Evolutionary conservation across 2,113 vertebrate species (phyloP), one percentile per base, ranked within the genome.

Genomic region (Danionella cerebrum): DNA sequence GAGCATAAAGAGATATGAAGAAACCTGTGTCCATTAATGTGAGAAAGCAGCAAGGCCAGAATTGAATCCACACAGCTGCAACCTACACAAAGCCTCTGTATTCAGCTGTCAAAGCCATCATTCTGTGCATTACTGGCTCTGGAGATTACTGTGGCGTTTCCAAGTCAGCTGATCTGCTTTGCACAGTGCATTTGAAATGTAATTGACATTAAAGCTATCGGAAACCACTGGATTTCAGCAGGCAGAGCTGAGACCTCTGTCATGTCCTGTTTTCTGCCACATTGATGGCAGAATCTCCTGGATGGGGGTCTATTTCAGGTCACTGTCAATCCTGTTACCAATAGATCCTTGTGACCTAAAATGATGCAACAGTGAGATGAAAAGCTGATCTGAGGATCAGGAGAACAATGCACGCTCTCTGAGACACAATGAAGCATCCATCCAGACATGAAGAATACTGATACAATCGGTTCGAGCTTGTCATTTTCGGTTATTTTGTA

Each of bases 181-280:
- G 39, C 41, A 67, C 68, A 67, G 73, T 39, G 65, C 55, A 67
- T 75, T 51, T 58, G 58, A 72, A 60, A 76, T 36, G 65, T 72
- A 72, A 69, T 69, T 76, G 42, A 52, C 51, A 75, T 65, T 69
- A 65, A 72, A 59, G 51, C 48, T 44, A 65, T 72, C 47, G 54
- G 69, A 52, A 59, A 59, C 39, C 45, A 41, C 72, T 62, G 55
- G 72, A 50, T 72, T 69, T 76, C 65, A 69, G 65, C 33, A 59
- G 18, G 16, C 65, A 52, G 35, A 47, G 45, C 51, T 58, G 57
- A 29, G 45, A 64, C 57, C 38, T n/a, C 58, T 71, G 69, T 65
- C 69, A 65, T 59, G 36, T 69, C 47, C 36, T 76, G 65, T 76
- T 69, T 63, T 68, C 59, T 65, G 65, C 44, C 65, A 65, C 51